Evolutionary conservation across 2,797 vertebrate species (phyloP).

Genomic region (Kryptolebias ocellatus): DNA sequence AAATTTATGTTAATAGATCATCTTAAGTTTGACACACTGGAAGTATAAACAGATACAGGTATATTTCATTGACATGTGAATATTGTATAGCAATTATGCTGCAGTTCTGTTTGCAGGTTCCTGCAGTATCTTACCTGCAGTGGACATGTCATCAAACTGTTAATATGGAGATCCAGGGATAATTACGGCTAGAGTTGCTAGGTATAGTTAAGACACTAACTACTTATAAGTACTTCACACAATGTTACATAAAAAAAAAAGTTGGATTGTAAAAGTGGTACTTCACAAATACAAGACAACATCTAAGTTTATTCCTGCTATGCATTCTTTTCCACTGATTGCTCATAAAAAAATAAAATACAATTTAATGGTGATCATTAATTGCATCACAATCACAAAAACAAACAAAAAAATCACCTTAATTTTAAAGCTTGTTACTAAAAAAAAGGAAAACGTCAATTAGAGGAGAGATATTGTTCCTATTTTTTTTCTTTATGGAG

Average conservation of each 20-base stretch:
- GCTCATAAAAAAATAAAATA: conserved; percentile 45
- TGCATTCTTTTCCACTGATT: conserved; percentile 52
- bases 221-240: no score
- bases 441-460: conserved; percentile 18
- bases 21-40: no score
- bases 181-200: no score
- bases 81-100: no score
- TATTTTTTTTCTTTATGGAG: conserved; percentile 51
- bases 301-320: conserved; percentile 25
- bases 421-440: conserved; percentile 37
- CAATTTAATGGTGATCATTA: conserved; percentile 51
- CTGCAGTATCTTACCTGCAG: no score
- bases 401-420: conserved; percentile 55
- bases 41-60: no score
- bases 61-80: no score
- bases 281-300: conserved; percentile 50
- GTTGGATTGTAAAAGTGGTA: not conserved
- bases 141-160: no score
- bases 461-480: conserved; percentile 54
- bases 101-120: no score
- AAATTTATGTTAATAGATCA: no score
- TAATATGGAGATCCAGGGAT: no score
- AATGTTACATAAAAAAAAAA: no score
- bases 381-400: conserved; percentile 56
- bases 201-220: not conserved